These are phyloP conservation scores for Oceanites oceanicus DNA, from an alignment of 2,113 vertebrate species.

Conservation along the genomic window DNA sequence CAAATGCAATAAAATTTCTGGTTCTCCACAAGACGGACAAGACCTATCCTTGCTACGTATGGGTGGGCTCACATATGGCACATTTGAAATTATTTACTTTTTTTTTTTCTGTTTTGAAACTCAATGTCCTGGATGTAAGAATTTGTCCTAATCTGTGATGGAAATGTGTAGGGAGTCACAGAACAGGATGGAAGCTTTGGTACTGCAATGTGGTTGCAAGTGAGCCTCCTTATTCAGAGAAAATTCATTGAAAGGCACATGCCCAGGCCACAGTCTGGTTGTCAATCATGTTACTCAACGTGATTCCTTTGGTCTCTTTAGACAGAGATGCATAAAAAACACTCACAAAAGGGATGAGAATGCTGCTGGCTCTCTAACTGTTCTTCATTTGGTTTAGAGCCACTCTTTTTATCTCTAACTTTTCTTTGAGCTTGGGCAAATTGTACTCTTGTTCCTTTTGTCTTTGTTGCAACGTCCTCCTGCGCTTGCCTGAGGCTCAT, in stretches of 20 bases:
- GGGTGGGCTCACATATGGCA: neutral
- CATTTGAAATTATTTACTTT: neutral
- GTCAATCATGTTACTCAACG: neutral
- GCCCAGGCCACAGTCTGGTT: neutral
- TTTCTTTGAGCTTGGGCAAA: neutral
- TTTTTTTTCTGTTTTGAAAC: neutral
- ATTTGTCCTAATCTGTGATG: neutral
- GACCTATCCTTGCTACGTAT: neutral
- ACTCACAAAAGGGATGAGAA: neutral
- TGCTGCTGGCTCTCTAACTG: neutral
- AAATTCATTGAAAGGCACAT: neutral
- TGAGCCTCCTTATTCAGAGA: neutral
- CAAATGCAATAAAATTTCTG: neutral
- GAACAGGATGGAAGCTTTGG: neutral
- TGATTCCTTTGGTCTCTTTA: neutral
- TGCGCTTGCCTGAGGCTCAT: neutral
- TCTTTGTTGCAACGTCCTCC: neutral
- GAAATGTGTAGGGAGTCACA: neutral
- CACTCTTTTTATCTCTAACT: neutral
- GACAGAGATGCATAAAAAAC: neutral
- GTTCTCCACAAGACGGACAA: neutral
- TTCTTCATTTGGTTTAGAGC: neutral
- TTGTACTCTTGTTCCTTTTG: neutral
- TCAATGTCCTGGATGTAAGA: neutral
- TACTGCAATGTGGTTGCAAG: neutral